Percentiles rank a stretch among this genome's conserved stretches.
phyloP scores from a whole-genome alignment of 2,797 vertebrate genomes.

The Lateolabrax maculatus region DNA sequence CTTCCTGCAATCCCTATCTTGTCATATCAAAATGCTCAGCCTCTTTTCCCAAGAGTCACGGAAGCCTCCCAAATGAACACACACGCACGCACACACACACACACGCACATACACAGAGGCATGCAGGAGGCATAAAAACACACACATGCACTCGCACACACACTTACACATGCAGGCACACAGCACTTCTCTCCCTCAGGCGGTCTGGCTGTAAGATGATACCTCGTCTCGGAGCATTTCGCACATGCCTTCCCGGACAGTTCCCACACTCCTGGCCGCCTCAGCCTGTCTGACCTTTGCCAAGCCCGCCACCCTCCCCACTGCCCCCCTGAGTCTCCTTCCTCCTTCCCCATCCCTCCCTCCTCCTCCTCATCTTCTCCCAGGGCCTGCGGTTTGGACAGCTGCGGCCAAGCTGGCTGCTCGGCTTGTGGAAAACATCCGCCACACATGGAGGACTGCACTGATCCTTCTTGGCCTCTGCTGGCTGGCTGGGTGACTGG shows the following conservation, averaged over 20 bases:
- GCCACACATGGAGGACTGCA: constrained; percentile 88
- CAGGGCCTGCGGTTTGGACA: constrained; percentile 88
- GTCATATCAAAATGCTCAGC: constrained; percentile 65
- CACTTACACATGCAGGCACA: constrained; percentile 66
- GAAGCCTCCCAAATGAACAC: constrained; percentile 53
- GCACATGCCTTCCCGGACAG: constrained; percentile 88
- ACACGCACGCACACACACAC: constrained; percentile 43
- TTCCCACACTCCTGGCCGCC: constrained; percentile 88
- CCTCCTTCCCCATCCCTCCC: constrained; percentile 72
- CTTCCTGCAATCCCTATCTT: constrained; percentile 53
- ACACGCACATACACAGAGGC: constrained; percentile 32
- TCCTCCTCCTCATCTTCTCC: constrained; percentile 81
- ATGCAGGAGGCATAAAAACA: constrained; percentile 42
- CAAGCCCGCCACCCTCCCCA: constrained; percentile 81
- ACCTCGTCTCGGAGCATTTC: constrained; percentile 84
- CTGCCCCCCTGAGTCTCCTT: constrained; percentile 73
- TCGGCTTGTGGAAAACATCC: constrained; percentile 93
- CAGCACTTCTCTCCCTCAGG: constrained; percentile 77
- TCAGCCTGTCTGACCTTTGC: constrained; percentile 90
- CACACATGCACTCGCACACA: constrained; percentile 29
- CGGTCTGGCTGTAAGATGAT: constrained; percentile 86
- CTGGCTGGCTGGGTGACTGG: constrained; percentile 61
- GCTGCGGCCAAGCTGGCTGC: constrained; percentile 91
- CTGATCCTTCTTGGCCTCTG: constrained; percentile 78
- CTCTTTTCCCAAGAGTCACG: constrained; percentile 46